Conservation (phyloP, 2,113 vertebrate species). For the Mesocricetus auratus region DNA sequence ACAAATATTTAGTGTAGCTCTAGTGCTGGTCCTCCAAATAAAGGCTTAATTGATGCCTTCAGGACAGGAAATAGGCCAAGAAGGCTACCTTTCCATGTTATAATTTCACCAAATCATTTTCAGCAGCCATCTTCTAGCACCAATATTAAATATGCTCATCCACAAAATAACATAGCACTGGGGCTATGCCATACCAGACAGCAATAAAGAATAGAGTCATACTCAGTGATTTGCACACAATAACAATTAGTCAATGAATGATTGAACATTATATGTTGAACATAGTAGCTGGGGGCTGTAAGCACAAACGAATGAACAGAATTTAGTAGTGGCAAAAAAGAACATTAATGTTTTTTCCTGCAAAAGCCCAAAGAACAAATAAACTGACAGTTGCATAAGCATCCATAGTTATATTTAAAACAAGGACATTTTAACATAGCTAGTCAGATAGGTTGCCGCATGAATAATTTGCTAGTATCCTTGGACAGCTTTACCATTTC, state of each 20-base stretch:
- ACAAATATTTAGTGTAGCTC: not conserved
- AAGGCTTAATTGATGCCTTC: not conserved
- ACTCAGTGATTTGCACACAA: not conserved
- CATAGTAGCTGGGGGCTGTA: not conserved
- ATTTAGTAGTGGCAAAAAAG: slow-evolving; percentile 10
- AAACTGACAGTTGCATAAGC: not conserved
- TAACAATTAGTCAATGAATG: not conserved
- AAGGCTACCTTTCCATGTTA: not conserved
- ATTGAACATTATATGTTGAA: not conserved
- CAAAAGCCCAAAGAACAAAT: not conserved
- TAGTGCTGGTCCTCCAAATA: not conserved
- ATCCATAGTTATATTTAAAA: slow-evolving; percentile 27
- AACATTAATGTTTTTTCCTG: not conserved
- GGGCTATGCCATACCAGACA: rapidly evolving
- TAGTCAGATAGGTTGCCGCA: not conserved
- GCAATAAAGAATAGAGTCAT: not conserved
- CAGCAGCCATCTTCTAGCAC: not conserved
- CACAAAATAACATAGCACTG: not conserved
- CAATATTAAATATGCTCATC: not conserved
- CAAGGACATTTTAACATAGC: not conserved
- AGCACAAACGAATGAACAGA: not conserved
- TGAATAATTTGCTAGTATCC: not conserved
- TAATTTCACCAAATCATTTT: not conserved
- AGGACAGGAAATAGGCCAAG: not conserved
- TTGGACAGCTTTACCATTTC: not conserved